Evolutionary conservation across 2,113 vertebrate species (phyloP), one percentile per base, ranked within the genome.

Genomic region (Laticauda colubrina): DNA sequence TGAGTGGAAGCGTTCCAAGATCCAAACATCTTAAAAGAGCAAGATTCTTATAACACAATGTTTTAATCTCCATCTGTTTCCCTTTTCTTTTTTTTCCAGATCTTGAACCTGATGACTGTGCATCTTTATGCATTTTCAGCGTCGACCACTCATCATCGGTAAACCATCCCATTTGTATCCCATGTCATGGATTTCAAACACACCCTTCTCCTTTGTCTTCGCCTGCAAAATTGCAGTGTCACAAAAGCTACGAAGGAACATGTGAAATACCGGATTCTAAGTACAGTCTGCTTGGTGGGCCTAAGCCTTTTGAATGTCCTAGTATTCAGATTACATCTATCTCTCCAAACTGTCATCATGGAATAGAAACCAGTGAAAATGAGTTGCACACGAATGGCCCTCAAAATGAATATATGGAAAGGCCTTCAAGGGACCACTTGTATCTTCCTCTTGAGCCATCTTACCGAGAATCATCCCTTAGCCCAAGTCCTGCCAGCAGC

Each of bases 261-360:
- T 98, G 97, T 89, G 98, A 98, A 93, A 89, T 97, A 94, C 98
- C 98, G 24, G 98, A 98, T 94, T 98, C 98, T 93, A 99, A 98
- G 95, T 99, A 98, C 26, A 98, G 97, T 94, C 97, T 97, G 87
- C 95, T 98, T 97, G 98, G 98, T 96, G 98, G 98, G 95, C 98
- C 98, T 90, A 99, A 99, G 96, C 98, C 98, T 91, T 99, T 99
- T 91, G 99, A 99, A 95, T 99, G 99, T 94, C 99, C 99, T 90
- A 99, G 99, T 96, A 99, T 99, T 97, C 99, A 99, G 96, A 99
- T 99, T 96, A 99, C 99, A 93, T 99, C 99, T 5, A 99, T 99
- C 96, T 99, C 99, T 85, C 99, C 99, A 34, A 99, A 98, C 95
- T 99, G 99, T 98, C 99, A 99, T 96, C 99, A 99, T 97, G 99